These are phyloP conservation scores for Mormyrus proboscirostris DNA, from an alignment of 2,797 vertebrate species.

Conservation along the genomic window DNA sequence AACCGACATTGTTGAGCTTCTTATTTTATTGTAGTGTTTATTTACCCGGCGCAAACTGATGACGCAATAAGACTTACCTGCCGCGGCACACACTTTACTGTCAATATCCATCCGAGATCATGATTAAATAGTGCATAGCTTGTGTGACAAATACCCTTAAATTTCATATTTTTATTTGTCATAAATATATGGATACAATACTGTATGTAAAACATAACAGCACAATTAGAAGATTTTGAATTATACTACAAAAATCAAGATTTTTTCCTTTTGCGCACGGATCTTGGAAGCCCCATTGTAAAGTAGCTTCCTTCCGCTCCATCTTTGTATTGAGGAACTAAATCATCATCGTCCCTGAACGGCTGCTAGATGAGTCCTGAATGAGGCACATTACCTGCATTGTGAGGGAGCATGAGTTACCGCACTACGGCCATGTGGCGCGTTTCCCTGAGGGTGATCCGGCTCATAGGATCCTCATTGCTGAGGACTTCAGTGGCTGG, in stretches of 20 bases:
- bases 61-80: not conserved
- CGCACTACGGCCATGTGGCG: not conserved
- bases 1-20: not conserved
- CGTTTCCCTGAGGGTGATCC: too few species aligned
- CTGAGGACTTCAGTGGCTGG: too few species aligned
- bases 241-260: not conserved
- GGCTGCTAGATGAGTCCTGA: too few species aligned
- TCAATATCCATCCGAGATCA: conserved; percentile 15
- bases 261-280: conserved; percentile 34
- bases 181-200: not conserved
- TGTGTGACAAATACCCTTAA: not conserved
- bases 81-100: not conserved
- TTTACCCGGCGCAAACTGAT: conserved; percentile 16
- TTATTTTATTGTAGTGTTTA: not conserved
- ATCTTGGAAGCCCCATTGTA: conserved; percentile 45
- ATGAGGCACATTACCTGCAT: not conserved
- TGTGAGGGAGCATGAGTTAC: not conserved
- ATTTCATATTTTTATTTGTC: conserved; percentile 16
- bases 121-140: not conserved
- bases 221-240: not conserved
- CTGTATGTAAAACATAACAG: not conserved
- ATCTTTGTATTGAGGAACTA: conserved; percentile 45
- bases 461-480: too few species aligned
- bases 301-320: conserved; percentile 56
- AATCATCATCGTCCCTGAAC: not conserved